Percentiles rank a stretch among this genome's conserved stretches.
Evolutionary conservation across 2,888 invertebrate genomes (phyloP).

Genomic region (Cryptophagus acutangulus): DNA sequence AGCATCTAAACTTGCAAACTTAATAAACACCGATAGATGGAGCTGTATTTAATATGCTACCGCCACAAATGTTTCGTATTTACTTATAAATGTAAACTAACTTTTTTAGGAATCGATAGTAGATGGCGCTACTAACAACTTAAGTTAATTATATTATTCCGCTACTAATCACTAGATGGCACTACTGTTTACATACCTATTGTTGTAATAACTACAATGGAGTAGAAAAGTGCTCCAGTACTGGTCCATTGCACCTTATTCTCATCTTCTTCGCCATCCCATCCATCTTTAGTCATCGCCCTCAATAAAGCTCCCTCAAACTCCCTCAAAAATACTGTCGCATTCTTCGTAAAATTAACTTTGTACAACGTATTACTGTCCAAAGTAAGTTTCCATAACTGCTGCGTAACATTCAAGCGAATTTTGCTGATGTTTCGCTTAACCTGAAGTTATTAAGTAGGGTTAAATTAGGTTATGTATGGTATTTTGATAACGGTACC

Average conservation of each 20-base stretch:
- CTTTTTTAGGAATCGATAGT: too few species aligned
- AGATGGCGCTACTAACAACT: too few species aligned
- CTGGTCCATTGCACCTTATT: slow-evolving; percentile 73
- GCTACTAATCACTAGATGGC: too few species aligned
- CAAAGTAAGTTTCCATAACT: slow-evolving; percentile 71
- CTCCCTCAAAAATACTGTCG: slow-evolving; percentile 52
- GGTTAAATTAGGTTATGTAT: slow-evolving; percentile 1
- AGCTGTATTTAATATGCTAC: too few species aligned
- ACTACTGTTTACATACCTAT: slow-evolving; percentile 79
- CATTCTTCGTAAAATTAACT: slow-evolving; percentile 75
- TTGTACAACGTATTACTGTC: slow-evolving; percentile 62
- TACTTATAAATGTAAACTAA: too few species aligned
- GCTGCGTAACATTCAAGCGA: slow-evolving; percentile 69
- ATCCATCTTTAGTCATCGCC: slow-evolving; percentile 83
- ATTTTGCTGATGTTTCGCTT: slow-evolving; percentile 69
- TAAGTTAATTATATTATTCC: too few species aligned
- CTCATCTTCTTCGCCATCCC: slow-evolving; percentile 69
- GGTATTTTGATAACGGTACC: slow-evolving; percentile 49
- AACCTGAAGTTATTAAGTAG: slow-evolving; percentile 53
- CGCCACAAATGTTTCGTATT: too few species aligned
- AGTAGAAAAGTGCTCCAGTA: slow-evolving; percentile 87
- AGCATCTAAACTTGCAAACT: too few species aligned
- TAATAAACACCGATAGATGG: too few species aligned
- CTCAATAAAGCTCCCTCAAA: slow-evolving; percentile 70
- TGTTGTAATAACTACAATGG: slow-evolving; percentile 93